Base-by-base conservation (phyloP, 1,140 invertebrate genomes). In the Fopius arisanus region DNA sequence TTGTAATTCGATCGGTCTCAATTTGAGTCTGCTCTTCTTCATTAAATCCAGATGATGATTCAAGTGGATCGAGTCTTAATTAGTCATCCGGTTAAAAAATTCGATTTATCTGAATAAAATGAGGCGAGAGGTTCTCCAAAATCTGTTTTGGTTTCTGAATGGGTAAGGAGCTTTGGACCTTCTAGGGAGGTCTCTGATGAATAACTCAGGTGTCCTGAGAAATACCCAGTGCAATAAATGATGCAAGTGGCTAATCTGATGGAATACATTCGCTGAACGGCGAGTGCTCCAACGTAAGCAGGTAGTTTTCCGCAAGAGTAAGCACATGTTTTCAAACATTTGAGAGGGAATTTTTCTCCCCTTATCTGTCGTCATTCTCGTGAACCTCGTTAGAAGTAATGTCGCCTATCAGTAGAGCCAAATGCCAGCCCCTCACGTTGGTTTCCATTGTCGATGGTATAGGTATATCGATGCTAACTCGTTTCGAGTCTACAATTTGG, bases 401-500 rank as follows among this genome's bases (percentile, higher is more conserved):
- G 54, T 59, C 2, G 23, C 19, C 54, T 59, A 59, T 59, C 54
- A 59, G 54, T 23, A 59, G 26, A 59, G 54, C 54, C 23, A 59
- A 59, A 59, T 59, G 23, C 23, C 54, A 59, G 19, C 2, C 19
- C 54, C 54, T 14, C 19, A 0, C 23, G 23, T 6, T 10, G 33
- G 3, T 37, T 10, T 51, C 9, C 43, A 51, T 51, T 51, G 54
- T 26, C 54, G 54, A 6, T 3, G 10, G 54, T 59, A 19, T 48
- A 48, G 16, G 14, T 59, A 59, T 28, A 59, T 59, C 23, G 54
- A 59, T 59, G 21, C 19, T 26, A 59, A 59, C 54, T 59, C 10
- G 23, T 59, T 59, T 59, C 19, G 23, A 59, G 54, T 59, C 54
- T 59, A 59, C 19, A 59, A 59, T 59, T 59, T 59, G 21, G 23